These are phyloP conservation scores for Podargus strigoides DNA, from an alignment of 2,797 vertebrate species.

Conservation along the genomic window DNA sequence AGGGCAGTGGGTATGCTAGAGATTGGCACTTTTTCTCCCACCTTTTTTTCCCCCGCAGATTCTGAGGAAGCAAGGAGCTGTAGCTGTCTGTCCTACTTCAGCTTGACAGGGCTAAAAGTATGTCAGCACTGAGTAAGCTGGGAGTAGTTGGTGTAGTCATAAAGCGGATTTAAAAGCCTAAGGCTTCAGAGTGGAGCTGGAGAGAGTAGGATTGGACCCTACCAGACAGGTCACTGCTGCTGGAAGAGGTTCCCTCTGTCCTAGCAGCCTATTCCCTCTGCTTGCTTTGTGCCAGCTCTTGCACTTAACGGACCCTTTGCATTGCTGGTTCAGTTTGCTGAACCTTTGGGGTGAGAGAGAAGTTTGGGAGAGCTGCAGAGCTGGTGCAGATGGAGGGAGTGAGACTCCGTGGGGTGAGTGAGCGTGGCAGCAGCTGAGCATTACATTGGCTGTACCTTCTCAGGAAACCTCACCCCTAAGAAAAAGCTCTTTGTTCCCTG, in stretches of 20 bases:
- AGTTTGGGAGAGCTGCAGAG: neutral
- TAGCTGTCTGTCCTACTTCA: neutral
- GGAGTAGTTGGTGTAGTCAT: neutral
- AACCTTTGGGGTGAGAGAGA: no score
- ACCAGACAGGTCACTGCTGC: neutral
- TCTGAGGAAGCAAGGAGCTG: neutral
- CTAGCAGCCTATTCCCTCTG: neutral
- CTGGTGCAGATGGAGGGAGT: neutral
- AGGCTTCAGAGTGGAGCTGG: neutral
- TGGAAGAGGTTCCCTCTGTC: neutral
- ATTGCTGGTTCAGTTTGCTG: neutral
- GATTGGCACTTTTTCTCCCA: neutral
- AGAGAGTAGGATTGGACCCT: neutral
- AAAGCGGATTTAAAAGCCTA: neutral
- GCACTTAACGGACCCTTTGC: neutral
- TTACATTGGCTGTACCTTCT: neutral
- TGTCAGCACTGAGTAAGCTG: neutral
- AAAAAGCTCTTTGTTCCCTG: neutral
- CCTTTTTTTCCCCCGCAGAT: neutral
- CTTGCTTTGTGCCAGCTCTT: fast-evolving
- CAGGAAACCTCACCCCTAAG: neutral
- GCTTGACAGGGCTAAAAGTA: neutral
- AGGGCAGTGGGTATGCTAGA: neutral
- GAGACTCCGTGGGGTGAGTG: neutral
- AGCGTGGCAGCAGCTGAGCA: neutral